phyloP scores from a whole-genome alignment of 1,140 invertebrate genomes.

The Rhagoletis pomonella region DNA sequence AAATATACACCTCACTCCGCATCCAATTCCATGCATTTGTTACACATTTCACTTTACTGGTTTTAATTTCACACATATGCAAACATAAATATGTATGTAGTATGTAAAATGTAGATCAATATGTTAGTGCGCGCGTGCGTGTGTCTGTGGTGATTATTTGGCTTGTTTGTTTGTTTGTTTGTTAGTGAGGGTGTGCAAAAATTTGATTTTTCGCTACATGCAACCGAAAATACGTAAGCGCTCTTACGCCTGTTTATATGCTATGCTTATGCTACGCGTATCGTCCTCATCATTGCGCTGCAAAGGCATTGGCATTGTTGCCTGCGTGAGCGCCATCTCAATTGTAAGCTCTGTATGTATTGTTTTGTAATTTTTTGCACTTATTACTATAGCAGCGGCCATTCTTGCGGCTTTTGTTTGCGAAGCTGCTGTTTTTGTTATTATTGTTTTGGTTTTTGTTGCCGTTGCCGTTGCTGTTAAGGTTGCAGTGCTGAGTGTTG shows the following conservation, averaged over 20 bases:
- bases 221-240: neutral
- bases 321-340: neutral
- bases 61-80: neutral
- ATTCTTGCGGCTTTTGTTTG: neutral
- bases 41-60: too few species aligned
- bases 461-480: slow-evolving; percentile 49
- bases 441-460: neutral
- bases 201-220: slow-evolving; percentile 37
- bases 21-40: too few species aligned
- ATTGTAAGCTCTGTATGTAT: slow-evolving; percentile 25
- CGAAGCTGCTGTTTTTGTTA: neutral
- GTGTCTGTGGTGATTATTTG: neutral
- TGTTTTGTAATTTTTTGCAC: slow-evolving; percentile 22
- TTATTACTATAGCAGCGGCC: neutral
- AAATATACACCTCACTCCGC: too few species aligned
- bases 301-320: neutral
- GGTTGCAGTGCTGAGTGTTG: slow-evolving; percentile 51
- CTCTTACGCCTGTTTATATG: slow-evolving; percentile 56
- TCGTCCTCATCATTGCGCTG: too few species aligned
- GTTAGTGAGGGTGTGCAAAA: slow-evolving; percentile 63
- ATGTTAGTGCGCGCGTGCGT: neutral
- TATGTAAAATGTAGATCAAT: neutral
- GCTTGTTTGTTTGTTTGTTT: neutral
- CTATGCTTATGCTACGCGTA: slow-evolving; percentile 52
- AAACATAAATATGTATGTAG: neutral